Percentiles rank a stretch among this genome's conserved stretches.
Evolutionary conservation across 2,797 vertebrate genomes (phyloP).

Genomic region (Champsocephalus gunnari): DNA sequence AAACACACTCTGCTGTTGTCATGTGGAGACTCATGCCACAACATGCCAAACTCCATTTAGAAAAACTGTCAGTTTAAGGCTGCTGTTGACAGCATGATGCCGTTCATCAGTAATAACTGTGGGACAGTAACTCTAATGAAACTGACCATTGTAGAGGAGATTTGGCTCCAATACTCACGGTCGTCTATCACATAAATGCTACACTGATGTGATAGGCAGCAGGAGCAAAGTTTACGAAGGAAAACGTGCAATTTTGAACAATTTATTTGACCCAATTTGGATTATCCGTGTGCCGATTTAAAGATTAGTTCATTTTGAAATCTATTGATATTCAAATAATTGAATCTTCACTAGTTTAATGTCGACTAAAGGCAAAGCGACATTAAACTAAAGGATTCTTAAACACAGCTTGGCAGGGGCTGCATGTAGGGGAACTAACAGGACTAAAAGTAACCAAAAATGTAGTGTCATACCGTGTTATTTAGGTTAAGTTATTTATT

Average conservation of each 20-base stretch:
- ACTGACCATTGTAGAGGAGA: not conserved
- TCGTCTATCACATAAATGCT: not conserved
- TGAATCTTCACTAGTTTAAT: fast-evolving
- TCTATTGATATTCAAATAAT: fast-evolving
- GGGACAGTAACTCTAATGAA: not conserved
- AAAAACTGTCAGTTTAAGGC: slow-evolving; percentile 16
- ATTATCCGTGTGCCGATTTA: not conserved
- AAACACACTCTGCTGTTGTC: slow-evolving; percentile 12
- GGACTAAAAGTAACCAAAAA: not conserved
- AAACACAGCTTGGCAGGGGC: not conserved
- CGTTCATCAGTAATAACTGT: not conserved
- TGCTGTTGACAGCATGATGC: not conserved
- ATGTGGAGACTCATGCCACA: slow-evolving; percentile 12
- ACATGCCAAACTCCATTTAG: slow-evolving; percentile 27
- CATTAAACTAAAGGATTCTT: not conserved
- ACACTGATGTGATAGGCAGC: not conserved
- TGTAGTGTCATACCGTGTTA: fast-evolving
- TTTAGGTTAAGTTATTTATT: not conserved
- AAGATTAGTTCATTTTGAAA: fast-evolving
- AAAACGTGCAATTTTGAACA: not conserved
- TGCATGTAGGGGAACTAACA: not conserved
- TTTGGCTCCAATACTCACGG: not conserved
- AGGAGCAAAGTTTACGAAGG: not conserved
- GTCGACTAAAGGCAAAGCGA: fast-evolving
- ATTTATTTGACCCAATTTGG: not conserved